A percentile compares a stretch with the other conserved stretches of the same genome.
These are phyloP conservation scores for Xylocampa areola DNA, from an alignment of 2,888 invertebrate genomes.

Conservation along the genomic window DNA sequence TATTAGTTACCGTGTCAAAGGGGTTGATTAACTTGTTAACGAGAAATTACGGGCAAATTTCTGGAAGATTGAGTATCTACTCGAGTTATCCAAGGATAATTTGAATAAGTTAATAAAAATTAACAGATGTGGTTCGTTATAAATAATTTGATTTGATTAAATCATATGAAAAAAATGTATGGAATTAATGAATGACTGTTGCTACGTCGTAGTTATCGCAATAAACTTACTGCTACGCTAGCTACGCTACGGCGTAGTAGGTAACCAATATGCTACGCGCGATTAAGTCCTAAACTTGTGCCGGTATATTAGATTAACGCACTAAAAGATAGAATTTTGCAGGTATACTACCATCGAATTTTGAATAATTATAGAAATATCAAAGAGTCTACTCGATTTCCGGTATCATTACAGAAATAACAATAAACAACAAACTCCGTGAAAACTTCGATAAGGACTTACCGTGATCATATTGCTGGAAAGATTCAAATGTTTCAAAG, in stretches of 20 bases:
- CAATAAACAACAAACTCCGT: slow-evolving; percentile 31
- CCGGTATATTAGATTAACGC: too few relatives aligned
- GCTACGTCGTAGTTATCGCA: slow-evolving; percentile 4
- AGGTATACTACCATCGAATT: too few relatives aligned
- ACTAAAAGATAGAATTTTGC: too few relatives aligned
- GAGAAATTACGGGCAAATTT: slow-evolving; percentile 51
- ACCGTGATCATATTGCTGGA: slow-evolving; percentile 96
- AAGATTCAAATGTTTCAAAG: slow-evolving; percentile 93
- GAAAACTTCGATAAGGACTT: slow-evolving; percentile 61
- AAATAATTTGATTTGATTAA: neutral
- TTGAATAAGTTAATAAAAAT: slow-evolving; percentile 27
- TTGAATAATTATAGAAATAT: slow-evolving; percentile 2
- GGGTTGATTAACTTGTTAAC: slow-evolving; percentile 55
- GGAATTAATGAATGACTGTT: neutral
- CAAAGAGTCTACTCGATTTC: slow-evolving; percentile 21
- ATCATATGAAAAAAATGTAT: too few relatives aligned
- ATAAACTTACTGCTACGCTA: neutral
- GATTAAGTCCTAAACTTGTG: too few relatives aligned
- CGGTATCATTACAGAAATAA: slow-evolving; percentile 45
- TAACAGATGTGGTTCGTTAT: slow-evolving; percentile 6
- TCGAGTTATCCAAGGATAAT: slow-evolving; percentile 21
- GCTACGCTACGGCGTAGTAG: neutral
- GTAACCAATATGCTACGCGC: too few relatives aligned
- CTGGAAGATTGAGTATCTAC: slow-evolving; percentile 44
- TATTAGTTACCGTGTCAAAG: slow-evolving; percentile 53